A percentile compares a stretch with the other conserved stretches of the same genome.
Evolutionary conservation across 2,113 vertebrate genomes (phyloP).

Genomic region (Gopherus evgoodei): DNA sequence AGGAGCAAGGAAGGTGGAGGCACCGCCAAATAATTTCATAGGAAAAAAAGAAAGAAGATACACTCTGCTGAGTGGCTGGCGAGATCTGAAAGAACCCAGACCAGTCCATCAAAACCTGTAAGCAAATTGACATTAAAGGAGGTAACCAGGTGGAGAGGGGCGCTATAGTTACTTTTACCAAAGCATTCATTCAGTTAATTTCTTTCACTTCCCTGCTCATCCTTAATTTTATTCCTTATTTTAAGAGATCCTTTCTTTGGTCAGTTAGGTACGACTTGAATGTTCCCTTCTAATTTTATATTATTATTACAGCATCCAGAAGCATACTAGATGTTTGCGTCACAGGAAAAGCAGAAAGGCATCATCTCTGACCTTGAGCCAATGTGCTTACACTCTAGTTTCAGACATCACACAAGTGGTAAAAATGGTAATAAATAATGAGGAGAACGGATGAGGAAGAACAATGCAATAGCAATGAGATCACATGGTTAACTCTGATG

Average conservation of each 20-base stretch:
- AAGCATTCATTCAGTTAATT: conserved; percentile 4
- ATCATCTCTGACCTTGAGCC: neutral
- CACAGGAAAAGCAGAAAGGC: neutral
- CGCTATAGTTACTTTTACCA: neutral
- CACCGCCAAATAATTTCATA: no score
- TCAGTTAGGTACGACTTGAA: neutral
- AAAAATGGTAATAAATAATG: neutral
- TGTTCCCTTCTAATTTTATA: neutral
- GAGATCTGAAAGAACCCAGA: no score
- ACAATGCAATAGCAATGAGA: neutral
- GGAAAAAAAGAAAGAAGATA: no score
- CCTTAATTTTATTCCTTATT: neutral
- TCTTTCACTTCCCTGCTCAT: neutral
- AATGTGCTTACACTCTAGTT: neutral
- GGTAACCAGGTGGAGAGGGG: no score
- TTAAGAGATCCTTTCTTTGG: neutral
- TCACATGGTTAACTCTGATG: neutral
- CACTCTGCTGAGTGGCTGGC: no score
- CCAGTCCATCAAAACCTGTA: no score
- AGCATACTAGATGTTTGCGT: neutral
- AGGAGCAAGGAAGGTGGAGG: no score
- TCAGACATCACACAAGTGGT: neutral
- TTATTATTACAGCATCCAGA: neutral
- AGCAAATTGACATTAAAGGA: no score
- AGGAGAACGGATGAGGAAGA: neutral